A percentile compares a stretch with the other conserved stretches of the same genome.
Conservation (phyloP, 1,140 invertebrate genomes). For the Trichonephila clavipes region DNA sequence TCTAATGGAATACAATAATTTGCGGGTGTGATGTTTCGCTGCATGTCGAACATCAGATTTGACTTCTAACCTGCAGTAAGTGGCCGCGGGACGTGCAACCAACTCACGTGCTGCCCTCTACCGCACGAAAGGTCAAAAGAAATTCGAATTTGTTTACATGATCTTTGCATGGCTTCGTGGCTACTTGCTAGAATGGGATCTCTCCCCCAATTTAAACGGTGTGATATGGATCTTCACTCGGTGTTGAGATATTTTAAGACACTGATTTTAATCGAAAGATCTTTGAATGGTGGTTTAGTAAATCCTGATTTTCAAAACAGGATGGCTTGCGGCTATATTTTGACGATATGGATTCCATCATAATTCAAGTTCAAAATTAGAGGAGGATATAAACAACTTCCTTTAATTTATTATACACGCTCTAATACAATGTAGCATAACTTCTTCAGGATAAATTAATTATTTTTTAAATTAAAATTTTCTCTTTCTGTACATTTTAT, state of each 20-base stretch:
- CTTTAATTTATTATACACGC: no score
- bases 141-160: slow-evolving; percentile 71
- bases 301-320: slow-evolving; percentile 34
- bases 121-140: slow-evolving; percentile 66
- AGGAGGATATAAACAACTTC: not conserved
- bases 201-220: slow-evolving; percentile 42
- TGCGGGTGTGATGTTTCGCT: slow-evolving; percentile 66
- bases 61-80: slow-evolving; percentile 69
- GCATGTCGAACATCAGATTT: slow-evolving; percentile 58
- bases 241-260: slow-evolving; percentile 12
- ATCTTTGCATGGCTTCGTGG: slow-evolving; percentile 41
- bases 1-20: slow-evolving; percentile 68
- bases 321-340: not conserved
- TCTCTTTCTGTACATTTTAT: no score
- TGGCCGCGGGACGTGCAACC: slow-evolving; percentile 56
- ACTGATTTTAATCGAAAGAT: slow-evolving; percentile 41
- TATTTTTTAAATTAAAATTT: no score
- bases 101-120: slow-evolving; percentile 73
- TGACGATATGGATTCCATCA: not conserved
- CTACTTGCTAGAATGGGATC: slow-evolving; percentile 21
- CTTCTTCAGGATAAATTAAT: no score
- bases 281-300: slow-evolving; percentile 8
- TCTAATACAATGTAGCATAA: no score
- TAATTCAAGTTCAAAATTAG: not conserved
- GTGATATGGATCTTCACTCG: not conserved